phyloP scores from a whole-genome alignment of 2,888 invertebrate genomes.

The Parnassius apollo region DNA sequence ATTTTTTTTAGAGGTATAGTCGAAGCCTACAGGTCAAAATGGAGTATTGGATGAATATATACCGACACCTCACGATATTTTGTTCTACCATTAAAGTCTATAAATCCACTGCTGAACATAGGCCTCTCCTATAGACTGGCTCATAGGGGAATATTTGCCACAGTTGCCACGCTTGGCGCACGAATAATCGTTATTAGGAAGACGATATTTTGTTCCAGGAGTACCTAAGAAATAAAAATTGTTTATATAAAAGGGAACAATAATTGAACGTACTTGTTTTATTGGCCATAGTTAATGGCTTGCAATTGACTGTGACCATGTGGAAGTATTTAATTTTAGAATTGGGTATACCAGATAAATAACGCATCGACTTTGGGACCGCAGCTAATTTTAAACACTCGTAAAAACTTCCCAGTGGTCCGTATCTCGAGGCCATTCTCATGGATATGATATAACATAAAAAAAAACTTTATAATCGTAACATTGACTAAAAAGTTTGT shows the following conservation, averaged over 20 bases:
- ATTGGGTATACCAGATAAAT: conserved; percentile 4
- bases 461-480: conserved; percentile 7
- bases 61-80: too few relatives aligned
- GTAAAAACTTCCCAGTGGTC: not conserved
- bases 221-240: not conserved
- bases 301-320: conserved; percentile 8
- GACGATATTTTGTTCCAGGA: too few relatives aligned
- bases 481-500: not conserved
- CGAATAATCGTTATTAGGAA: too few relatives aligned
- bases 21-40: too few relatives aligned
- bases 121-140: too few relatives aligned
- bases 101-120: too few relatives aligned
- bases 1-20: too few relatives aligned
- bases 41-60: too few relatives aligned
- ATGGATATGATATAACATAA: not conserved
- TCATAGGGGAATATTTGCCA: too few relatives aligned
- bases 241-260: conserved; percentile 12
- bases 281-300: conserved; percentile 4
- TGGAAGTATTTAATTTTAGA: conserved; percentile 6
- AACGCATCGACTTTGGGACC: conserved; percentile 7
- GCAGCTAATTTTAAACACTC: conserved; percentile 9
- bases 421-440: too few relatives aligned
- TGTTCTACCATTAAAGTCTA: too few relatives aligned
- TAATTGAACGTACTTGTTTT: conserved; percentile 14
- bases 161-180: too few relatives aligned